These are phyloP conservation scores for Cephus pulcher DNA, from an alignment of 2,888 invertebrate genomes.

Conservation along the genomic window DNA sequence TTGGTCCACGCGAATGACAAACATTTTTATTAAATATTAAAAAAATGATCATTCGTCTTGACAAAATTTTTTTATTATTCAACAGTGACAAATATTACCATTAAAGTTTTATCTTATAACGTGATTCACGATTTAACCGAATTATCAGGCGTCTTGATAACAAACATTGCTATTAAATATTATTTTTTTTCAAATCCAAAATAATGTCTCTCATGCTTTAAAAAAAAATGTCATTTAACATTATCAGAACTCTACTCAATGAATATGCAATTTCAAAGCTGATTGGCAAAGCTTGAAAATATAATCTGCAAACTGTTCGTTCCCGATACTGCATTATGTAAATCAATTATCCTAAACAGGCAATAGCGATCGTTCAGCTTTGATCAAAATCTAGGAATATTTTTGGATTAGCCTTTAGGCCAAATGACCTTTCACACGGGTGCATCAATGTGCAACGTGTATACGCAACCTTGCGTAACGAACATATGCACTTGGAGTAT, in stretches of 20 bases:
- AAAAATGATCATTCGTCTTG: too few species aligned
- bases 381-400: background rate
- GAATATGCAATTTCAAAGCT: too few species aligned
- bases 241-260: too few species aligned
- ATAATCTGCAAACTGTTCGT: background rate
- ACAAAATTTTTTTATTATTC: too few species aligned
- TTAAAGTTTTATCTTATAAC: too few species aligned
- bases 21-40: too few species aligned
- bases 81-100: too few species aligned
- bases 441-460: background rate
- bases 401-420: background rate
- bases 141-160: too few species aligned
- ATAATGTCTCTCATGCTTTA: background rate
- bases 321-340: background rate
- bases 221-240: too few species aligned
- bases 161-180: background rate
- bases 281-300: background rate
- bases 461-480: background rate
- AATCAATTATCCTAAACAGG: background rate
- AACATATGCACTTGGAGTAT: background rate
- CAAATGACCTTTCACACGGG: background rate
- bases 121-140: too few species aligned
- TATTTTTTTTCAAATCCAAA: background rate
- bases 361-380: background rate
- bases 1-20: background rate